These are phyloP conservation scores for Abramis brama DNA, from an alignment of 2,113 vertebrate species.

Conservation along the genomic window DNA sequence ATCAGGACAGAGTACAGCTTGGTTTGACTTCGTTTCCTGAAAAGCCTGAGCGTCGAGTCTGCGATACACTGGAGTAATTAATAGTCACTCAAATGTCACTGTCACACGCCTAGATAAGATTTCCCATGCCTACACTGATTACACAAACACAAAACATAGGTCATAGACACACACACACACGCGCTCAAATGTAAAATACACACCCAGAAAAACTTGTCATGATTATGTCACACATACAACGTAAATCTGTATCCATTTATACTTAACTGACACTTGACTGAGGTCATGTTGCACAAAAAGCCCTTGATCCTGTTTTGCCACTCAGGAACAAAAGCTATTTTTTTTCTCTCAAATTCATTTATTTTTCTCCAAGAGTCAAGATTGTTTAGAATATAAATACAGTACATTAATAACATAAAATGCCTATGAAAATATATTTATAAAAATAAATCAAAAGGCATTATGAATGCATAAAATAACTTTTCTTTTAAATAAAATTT, in stretches of 20 bases:
- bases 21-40: conserved; percentile 58
- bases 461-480: neutral
- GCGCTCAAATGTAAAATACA: conserved; percentile 29
- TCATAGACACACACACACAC: neutral
- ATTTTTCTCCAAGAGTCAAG: conserved; percentile 2
- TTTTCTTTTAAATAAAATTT: neutral
- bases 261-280: conserved; percentile 3
- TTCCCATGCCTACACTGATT: conserved; percentile 38
- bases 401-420: neutral
- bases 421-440: conserved; percentile 38
- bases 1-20: conserved; percentile 40
- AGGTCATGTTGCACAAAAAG: conserved; percentile 16
- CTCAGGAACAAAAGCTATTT: neutral
- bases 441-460: conserved; percentile 25
- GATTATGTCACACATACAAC: conserved; percentile 42
- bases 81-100: conserved; percentile 54
- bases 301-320: conserved; percentile 3
- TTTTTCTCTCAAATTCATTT: neutral
- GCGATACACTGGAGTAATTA: conserved; percentile 33
- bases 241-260: neutral
- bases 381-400: conserved; percentile 4
- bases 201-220: conserved; percentile 53
- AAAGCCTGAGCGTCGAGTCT: conserved; percentile 65
- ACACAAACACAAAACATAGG: conserved; percentile 19
- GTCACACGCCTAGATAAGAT: conserved; percentile 51